A percentile compares a stretch with the other conserved stretches of the same genome.
Conservation (phyloP, 2,113 vertebrate species). For the Aviceda subcristata region DNA sequence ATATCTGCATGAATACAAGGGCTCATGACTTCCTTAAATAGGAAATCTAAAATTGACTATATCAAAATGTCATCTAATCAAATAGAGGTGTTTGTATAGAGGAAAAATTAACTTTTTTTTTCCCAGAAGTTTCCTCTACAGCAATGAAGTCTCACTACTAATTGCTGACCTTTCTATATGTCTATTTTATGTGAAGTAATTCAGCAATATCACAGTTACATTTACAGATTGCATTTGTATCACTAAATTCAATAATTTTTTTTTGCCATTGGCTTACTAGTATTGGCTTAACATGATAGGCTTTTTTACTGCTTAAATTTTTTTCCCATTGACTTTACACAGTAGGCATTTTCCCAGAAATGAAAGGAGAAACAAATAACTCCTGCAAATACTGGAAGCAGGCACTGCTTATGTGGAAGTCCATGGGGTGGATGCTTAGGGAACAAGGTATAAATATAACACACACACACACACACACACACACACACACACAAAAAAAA, state of each 20-base stretch:
- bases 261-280: background rate
- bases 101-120: background rate
- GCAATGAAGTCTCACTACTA: background rate
- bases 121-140: background rate
- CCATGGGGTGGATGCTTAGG: background rate
- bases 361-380: background rate
- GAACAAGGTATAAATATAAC: background rate
- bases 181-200: background rate
- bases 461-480: no score
- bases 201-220: background rate
- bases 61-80: background rate
- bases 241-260: background rate
- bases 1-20: background rate
- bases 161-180: background rate
- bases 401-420: background rate
- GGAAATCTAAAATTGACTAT: background rate
- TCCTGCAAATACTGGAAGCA: background rate
- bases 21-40: background rate
- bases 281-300: background rate
- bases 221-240: background rate
- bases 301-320: background rate
- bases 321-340: background rate
- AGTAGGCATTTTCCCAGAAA: background rate
- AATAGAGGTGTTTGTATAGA: background rate
- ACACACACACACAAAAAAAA: no score